Conservation (phyloP, 2,797 vertebrate genomes). For the Argya squamiceps region DNA sequence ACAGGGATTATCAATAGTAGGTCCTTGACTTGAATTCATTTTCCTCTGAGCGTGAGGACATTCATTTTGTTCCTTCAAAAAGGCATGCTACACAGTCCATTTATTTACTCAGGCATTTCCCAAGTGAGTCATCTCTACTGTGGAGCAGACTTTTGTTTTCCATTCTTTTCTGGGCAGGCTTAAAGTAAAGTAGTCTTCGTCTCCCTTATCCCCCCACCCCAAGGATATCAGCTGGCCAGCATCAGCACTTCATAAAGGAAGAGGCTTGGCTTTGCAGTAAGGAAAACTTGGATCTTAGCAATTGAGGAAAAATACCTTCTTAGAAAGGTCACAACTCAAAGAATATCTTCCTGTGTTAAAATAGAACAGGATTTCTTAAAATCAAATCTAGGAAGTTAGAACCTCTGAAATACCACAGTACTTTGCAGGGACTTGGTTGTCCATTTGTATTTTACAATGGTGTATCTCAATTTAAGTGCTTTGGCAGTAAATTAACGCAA, state of each 20-base stretch:
- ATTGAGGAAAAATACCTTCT: background rate
- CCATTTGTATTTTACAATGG: background rate
- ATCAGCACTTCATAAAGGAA: background rate
- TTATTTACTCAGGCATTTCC: conserved; percentile 62
- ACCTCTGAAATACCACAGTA: background rate
- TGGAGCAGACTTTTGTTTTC: background rate
- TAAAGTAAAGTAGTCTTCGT: background rate
- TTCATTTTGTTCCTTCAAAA: background rate
- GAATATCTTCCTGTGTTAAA: background rate
- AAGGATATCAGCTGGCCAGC: background rate
- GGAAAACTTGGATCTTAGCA: background rate
- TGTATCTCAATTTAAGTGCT: background rate
- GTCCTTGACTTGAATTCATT: background rate
- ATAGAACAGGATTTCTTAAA: background rate
- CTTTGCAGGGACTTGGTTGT: background rate
- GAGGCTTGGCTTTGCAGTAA: background rate
- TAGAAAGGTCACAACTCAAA: background rate
- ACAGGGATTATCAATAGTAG: background rate
- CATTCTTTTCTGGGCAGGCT: background rate
- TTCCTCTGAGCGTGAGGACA: background rate
- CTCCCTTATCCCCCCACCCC: background rate
- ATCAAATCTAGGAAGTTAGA: background rate
- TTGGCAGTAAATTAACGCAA: background rate
- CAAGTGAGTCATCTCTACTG: background rate
- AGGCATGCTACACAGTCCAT: background rate